Evolutionary conservation across 2,888 invertebrate genomes (phyloP).

Genomic region (Galerucella calmariensis): DNA sequence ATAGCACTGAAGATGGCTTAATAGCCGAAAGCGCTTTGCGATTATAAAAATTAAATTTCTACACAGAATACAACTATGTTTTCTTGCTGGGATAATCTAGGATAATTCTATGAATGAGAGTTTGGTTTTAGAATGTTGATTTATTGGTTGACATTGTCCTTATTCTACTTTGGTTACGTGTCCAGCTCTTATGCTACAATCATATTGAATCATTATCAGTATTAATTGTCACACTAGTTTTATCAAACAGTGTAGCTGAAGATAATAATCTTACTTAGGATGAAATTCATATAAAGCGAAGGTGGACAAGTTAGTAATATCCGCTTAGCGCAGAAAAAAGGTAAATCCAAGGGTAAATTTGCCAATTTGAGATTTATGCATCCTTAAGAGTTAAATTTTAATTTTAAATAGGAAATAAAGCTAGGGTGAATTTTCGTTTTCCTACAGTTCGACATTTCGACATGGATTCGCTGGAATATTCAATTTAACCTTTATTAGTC

Average conservation of each 20-base stretch:
- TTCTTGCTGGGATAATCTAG: too few species aligned
- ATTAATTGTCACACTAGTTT: too few species aligned
- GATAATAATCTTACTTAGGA: background rate
- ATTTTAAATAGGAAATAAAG: slow-evolving; percentile 29
- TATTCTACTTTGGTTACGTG: too few species aligned
- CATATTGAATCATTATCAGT: too few species aligned
- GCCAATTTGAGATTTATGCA: slow-evolving; percentile 26
- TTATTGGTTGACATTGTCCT: too few species aligned
- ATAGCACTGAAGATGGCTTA: too few species aligned
- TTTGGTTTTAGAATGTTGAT: too few species aligned
- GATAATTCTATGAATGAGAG: too few species aligned
- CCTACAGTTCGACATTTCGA: slow-evolving; percentile 18
- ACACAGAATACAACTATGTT: too few species aligned
- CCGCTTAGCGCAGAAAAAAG: slow-evolving; percentile 88
- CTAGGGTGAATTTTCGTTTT: slow-evolving; percentile 24
- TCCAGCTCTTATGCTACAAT: too few species aligned
- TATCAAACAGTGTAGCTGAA: background rate
- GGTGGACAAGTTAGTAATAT: slow-evolving; percentile 84
- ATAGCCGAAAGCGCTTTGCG: too few species aligned
- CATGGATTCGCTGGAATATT: slow-evolving; percentile 29
- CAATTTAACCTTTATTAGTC: slow-evolving; percentile 30
- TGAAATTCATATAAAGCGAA: slow-evolving; percentile 94
- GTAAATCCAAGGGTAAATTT: slow-evolving; percentile 65
- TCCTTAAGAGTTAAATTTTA: slow-evolving; percentile 21
- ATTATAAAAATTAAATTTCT: too few species aligned